Base-by-base conservation (phyloP, 2,797 vertebrate genomes). In the Potorous gilbertii region DNA sequence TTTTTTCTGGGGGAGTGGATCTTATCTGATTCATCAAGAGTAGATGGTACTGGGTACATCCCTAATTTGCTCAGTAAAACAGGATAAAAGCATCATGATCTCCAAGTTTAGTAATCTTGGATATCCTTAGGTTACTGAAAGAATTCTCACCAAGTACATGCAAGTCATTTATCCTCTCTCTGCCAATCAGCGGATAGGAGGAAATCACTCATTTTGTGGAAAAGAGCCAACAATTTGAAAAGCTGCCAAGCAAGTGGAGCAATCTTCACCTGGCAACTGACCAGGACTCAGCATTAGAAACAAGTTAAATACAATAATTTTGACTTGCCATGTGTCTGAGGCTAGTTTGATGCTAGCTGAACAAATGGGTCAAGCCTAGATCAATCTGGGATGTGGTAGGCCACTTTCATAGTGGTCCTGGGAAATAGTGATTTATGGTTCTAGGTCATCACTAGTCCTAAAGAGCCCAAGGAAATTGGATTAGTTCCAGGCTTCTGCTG, bases 41-140 rank as follows among this genome's bases (percentile, higher is more conserved):
- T n/a, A 90, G 31, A 94, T 56, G 59, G 55, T 56, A 9, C 34
- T 90, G 52, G 46, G 4, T 3, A 0, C 55, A 34, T 90, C 90
- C 94, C 40, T 93, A 34, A 66, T 52, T 94, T 91, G 11, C 81
- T 52, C 95, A 55, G 92, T 57, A 93, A 57, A 93, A 91, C 29
- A 18, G 29, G 5, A 18, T 81, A 54, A 40, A 94, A 74, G 90
- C 90, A 92, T 54, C 21, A 50, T 34, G 52, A 94, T 56, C 27
- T 90, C 13, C 92, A 91, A 93, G 21, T 91, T 90, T 94, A 10
- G 62, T 93, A 56, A 46, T 87, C 31, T 90, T 87, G 94, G 31
- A n/a, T 40, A 93, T 87, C 5, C 21, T 94, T 95, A 54, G 59
- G 34, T 34, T n/a, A 56, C 57, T 54, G 40, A 55, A 52, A 40